A percentile compares a stretch with the other conserved stretches of the same genome.
phyloP scores from a whole-genome alignment of 37 sponge, comb jelly and placozoan genomes.

The Hormiphora californensis region DNA sequence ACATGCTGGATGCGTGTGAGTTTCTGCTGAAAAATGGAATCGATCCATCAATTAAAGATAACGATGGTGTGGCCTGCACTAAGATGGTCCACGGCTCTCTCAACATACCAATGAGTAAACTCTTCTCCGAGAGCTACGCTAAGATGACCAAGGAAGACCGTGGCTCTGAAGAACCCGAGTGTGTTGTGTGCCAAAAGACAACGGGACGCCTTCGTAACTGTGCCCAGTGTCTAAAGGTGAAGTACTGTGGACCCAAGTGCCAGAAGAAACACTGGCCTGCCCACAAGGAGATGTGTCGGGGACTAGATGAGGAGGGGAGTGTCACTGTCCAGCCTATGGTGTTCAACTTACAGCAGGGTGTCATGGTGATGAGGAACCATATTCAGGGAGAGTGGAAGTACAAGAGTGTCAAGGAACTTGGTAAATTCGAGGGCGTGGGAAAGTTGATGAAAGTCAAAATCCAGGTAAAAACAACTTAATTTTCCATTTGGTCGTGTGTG shows the following conservation, averaged over 20 bases:
- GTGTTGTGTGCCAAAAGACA: background rate
- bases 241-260: constrained; percentile 13
- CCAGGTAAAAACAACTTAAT: background rate
- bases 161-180: background rate
- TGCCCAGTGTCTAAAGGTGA: background rate
- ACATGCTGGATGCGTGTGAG: background rate
- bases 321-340: constrained; percentile 39
- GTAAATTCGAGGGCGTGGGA: background rate
- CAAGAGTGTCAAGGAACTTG: background rate
- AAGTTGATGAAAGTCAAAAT: constrained; percentile 42
- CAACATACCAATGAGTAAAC: background rate
- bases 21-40: background rate
- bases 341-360: background rate
- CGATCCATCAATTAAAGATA: constrained; percentile 14
- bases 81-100: background rate
- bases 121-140: constrained; percentile 28
- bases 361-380: background rate
- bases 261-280: constrained; percentile 13
- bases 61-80: constrained; percentile 32
- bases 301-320: background rate
- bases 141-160: constrained; percentile 7
- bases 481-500: background rate
- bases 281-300: background rate
- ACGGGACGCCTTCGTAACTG: constrained; percentile 28
- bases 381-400: no score